Percentiles rank a stretch among this genome's conserved stretches.
Conservation (phyloP, 1,140 invertebrate species). For the Ips nitidus region DNA sequence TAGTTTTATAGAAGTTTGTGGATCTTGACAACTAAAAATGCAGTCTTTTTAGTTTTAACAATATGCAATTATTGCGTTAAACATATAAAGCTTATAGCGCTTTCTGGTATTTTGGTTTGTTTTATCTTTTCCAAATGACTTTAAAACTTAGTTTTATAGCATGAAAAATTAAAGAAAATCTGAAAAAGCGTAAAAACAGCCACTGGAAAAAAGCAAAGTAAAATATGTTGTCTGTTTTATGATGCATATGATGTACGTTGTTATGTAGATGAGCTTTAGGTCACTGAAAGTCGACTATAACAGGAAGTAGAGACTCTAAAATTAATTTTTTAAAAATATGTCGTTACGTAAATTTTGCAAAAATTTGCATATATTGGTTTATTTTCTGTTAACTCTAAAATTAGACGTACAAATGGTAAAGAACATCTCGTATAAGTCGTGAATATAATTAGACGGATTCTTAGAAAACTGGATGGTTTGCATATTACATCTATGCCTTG, state of each 20-base stretch:
- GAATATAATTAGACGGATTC: slow-evolving; percentile 2
- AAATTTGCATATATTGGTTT: slow-evolving; percentile 1
- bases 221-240: too few relatives aligned
- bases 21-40: slow-evolving; percentile 45
- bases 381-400: slow-evolving; percentile 1
- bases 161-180: slow-evolving; percentile 1
- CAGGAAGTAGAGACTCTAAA: slow-evolving; percentile 20
- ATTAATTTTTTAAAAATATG: slow-evolving; percentile 14
- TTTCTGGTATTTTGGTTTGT: too few relatives aligned
- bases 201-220: too few relatives aligned
- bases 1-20: slow-evolving; percentile 43
- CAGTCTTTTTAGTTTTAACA: too few relatives aligned
- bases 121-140: too few relatives aligned
- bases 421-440: not conserved
- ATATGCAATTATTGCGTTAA: too few relatives aligned
- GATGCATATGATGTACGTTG: not conserved
- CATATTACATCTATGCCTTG: too few relatives aligned
- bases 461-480: not conserved
- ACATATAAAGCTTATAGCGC: too few relatives aligned
- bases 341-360: slow-evolving; percentile 13
- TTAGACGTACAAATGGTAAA: not conserved
- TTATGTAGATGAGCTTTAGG: not conserved
- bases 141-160: not conserved
- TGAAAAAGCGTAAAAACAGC: too few relatives aligned
- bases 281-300: slow-evolving; percentile 9